These are phyloP conservation scores for Phymatocera aterrima DNA, from an alignment of 2,888 invertebrate genomes.

Conservation along the genomic window DNA sequence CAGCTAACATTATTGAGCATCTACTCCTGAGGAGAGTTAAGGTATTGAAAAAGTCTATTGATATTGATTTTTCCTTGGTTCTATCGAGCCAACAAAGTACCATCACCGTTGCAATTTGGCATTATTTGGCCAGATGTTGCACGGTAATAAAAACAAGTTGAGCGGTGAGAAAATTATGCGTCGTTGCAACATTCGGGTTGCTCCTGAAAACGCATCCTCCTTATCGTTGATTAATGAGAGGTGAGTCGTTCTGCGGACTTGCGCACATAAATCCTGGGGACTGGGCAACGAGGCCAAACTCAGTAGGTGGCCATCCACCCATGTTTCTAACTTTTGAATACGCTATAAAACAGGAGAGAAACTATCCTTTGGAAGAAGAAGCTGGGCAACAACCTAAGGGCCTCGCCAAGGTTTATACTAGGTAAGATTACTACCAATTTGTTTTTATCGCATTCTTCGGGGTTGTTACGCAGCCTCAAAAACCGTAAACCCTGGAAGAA, in stretches of 20 bases:
- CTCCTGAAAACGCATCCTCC: background rate
- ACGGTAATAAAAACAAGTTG: background rate
- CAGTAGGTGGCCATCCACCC: conserved; percentile 27
- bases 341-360: background rate
- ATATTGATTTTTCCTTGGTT: background rate
- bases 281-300: background rate
- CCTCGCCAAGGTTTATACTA: conserved; percentile 10
- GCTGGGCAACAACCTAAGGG: conserved; percentile 7
- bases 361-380: background rate
- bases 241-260: background rate
- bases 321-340: conserved; percentile 25
- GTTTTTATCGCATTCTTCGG: too few species aligned
- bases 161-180: background rate
- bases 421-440: conserved; percentile 16
- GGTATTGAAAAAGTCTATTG: background rate
- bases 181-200: background rate
- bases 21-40: background rate
- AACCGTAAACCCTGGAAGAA: too few species aligned
- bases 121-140: conserved; percentile 4
- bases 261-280: background rate
- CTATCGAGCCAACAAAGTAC: background rate
- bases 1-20: background rate
- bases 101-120: background rate
- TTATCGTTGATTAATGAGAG: background rate
- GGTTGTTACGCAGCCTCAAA: too few species aligned